Percentiles rank a stretch among this genome's conserved stretches.
These are phyloP conservation scores for Eupithecia subfuscata DNA, from an alignment of 2,888 invertebrate species.

Conservation along the genomic window DNA sequence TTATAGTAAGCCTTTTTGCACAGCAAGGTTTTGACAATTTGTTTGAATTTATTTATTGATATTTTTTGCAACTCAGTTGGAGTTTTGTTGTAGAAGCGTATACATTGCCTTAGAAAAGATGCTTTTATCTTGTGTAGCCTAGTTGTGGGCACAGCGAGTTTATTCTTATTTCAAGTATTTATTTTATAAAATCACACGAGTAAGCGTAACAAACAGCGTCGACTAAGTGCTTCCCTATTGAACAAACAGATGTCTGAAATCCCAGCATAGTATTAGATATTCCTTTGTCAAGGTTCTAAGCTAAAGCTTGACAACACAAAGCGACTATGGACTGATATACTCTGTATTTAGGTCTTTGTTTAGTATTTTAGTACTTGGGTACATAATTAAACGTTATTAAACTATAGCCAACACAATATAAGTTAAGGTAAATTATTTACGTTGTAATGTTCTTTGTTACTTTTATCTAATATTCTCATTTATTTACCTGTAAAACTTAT, in stretches of 20 bases:
- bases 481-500: neutral
- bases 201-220: neutral
- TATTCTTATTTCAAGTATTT: too few relatives aligned
- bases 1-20: too few relatives aligned
- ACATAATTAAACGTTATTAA: too few relatives aligned
- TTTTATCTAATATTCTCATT: neutral
- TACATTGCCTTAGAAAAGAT: too few relatives aligned
- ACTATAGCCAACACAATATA: neutral
- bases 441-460: too few relatives aligned
- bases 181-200: neutral
- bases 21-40: too few relatives aligned
- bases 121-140: too few relatives aligned
- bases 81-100: too few relatives aligned
- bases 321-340: neutral
- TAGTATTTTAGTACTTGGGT: neutral
- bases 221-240: neutral
- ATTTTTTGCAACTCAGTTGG: too few relatives aligned
- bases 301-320: slow-evolving; percentile 12
- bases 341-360: neutral
- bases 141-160: too few relatives aligned
- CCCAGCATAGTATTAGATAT: slow-evolving; percentile 17
- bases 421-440: neutral
- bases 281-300: slow-evolving; percentile 8
- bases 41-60: too few relatives aligned
- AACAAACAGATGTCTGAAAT: slow-evolving; percentile 7